A percentile compares a stretch with the other conserved stretches of the same genome.
phyloP scores from a whole-genome alignment of 1,140 invertebrate species.

The Zaprionus camerounensis region DNA sequence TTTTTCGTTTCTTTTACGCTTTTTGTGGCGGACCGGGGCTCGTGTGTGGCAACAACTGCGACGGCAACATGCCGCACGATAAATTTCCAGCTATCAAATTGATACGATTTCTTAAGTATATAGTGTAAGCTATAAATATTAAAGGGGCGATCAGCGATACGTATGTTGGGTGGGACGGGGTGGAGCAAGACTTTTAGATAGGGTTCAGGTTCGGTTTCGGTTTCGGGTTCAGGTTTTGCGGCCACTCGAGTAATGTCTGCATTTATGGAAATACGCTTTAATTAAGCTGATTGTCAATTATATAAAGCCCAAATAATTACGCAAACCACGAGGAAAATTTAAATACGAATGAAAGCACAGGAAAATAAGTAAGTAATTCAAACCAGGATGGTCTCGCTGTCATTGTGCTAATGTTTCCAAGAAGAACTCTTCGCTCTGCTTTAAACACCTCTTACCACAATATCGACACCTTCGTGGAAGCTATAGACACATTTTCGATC shows the following conservation, averaged over 20 bases:
- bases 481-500: neutral
- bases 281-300: neutral
- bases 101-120: slow-evolving; percentile 41
- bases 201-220: neutral
- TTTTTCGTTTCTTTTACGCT: slow-evolving; percentile 33
- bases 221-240: neutral
- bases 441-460: neutral
- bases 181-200: neutral
- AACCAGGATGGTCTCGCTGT: neutral
- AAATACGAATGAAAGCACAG: neutral
- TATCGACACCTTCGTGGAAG: neutral
- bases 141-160: neutral
- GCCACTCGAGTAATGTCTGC: neutral
- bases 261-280: neutral
- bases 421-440: neutral
- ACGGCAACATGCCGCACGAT: slow-evolving; percentile 48
- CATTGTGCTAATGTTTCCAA: neutral
- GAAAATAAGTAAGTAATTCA: neutral
- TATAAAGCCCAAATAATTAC: neutral
- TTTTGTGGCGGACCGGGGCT: slow-evolving; percentile 41
- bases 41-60: slow-evolving; percentile 37
- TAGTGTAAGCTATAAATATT: slow-evolving; percentile 38
- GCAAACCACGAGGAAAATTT: neutral
- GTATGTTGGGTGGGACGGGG: neutral
- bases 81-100: slow-evolving; percentile 56